Evolutionary conservation across 2,888 invertebrate genomes (phyloP).

Genomic region (Apamea anceps): DNA sequence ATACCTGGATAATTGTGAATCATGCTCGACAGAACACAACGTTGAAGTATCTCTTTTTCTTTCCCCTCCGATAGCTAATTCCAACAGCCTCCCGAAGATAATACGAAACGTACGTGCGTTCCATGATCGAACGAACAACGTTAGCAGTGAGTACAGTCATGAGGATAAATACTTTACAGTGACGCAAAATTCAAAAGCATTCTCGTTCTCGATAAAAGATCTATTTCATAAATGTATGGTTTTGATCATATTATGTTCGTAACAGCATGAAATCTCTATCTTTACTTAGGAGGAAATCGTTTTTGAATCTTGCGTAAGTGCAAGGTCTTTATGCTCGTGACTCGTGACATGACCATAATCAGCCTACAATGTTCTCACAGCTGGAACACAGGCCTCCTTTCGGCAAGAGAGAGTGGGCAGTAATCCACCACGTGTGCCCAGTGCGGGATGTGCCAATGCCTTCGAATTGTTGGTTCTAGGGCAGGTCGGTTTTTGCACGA

Average conservation of each 20-base stretch:
- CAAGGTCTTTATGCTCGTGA: not conserved
- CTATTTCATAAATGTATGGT: not conserved
- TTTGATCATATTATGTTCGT: too few species aligned
- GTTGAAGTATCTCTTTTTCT: conserved; percentile 42
- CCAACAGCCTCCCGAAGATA: conserved; percentile 45
- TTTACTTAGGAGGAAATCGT: not conserved
- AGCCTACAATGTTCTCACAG: too few species aligned
- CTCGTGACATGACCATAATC: not conserved
- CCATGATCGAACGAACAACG: conserved; percentile 36
- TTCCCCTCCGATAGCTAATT: conserved; percentile 56
- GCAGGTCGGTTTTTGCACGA: not conserved
- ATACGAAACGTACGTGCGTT: conserved; percentile 40
- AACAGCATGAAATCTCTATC: not conserved
- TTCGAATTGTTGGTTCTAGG: not conserved
- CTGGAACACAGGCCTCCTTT: not conserved
- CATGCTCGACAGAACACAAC: conserved; percentile 5
- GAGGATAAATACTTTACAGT: not conserved
- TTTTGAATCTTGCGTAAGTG: not conserved
- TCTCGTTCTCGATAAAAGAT: not conserved
- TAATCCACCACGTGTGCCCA: too few species aligned
- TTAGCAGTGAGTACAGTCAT: not conserved
- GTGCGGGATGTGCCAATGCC: not conserved
- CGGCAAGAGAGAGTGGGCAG: too few species aligned
- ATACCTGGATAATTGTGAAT: conserved; percentile 12
- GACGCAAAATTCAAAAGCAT: not conserved